Conservation (phyloP, 2,113 vertebrate species). For the Labrus mixtus region DNA sequence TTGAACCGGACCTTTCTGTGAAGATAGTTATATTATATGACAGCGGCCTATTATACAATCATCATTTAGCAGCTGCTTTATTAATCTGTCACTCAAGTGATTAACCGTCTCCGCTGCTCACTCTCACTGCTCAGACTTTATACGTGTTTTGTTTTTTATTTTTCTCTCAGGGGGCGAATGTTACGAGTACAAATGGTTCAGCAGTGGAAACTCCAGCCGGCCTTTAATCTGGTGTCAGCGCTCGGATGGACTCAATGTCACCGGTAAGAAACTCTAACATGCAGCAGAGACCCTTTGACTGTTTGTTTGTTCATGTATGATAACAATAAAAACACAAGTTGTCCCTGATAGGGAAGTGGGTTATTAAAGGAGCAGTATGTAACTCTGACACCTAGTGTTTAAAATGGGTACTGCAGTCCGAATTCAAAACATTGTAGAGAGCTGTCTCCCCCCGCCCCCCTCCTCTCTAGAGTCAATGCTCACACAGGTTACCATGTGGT, state of each 20-base stretch:
- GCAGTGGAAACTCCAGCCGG: constrained; percentile 85
- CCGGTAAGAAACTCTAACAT: constrained; percentile 81
- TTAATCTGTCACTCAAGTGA: constrained; percentile 47
- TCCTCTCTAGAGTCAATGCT: too few relatives aligned
- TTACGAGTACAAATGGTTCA: constrained; percentile 95
- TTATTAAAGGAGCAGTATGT: too few relatives aligned
- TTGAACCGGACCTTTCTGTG: constrained; percentile 48
- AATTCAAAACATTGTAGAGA: too few relatives aligned
- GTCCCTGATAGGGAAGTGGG: too few relatives aligned
- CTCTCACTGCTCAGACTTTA: not conserved
- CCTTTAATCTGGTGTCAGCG: constrained; percentile 93
- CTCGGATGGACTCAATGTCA: constrained; percentile 96
- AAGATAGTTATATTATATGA: constrained; percentile 47
- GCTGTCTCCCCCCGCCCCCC: too few relatives aligned
- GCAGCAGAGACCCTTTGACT: not conserved
- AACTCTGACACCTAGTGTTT: too few relatives aligned
- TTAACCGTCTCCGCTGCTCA: constrained; percentile 26
- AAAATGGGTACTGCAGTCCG: too few relatives aligned
- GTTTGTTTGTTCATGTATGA: too few relatives aligned
- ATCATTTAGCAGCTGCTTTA: constrained; percentile 65
- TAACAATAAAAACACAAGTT: too few relatives aligned
- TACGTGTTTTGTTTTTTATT: constrained; percentile 27
- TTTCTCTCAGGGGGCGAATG: constrained; percentile 89
- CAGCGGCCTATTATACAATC: constrained; percentile 54
- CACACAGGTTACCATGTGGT: too few relatives aligned